Conservation (phyloP, 1,140 invertebrate species). For the Wiebesia pumilae region DNA sequence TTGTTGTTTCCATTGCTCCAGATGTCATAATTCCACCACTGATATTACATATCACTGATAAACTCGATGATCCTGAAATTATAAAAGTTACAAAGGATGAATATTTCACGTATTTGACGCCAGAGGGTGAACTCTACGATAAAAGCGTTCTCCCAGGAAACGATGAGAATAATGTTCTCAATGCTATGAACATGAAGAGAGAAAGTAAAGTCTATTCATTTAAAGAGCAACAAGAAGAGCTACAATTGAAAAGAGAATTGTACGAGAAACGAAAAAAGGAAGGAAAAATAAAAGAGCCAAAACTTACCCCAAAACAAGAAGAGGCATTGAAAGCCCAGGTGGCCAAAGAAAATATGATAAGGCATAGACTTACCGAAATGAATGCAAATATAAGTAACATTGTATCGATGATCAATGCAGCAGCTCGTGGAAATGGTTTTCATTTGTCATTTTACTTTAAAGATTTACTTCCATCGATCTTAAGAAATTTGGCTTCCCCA, state of each 20-base stretch:
- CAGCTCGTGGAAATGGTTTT: constrained; percentile 78
- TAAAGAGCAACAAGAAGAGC: constrained; percentile 96
- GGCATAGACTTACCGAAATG: constrained; percentile 80
- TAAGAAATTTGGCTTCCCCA: constrained; percentile 81
- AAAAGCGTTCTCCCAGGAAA: constrained; percentile 89
- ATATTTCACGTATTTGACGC: constrained; percentile 91
- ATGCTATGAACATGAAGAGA: constrained; percentile 91
- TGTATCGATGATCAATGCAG: constrained; percentile 80
- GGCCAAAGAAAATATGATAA: constrained; percentile 88
- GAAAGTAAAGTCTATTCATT: constrained; percentile 98
- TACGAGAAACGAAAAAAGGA: constrained; percentile 91
- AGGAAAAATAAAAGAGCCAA: constrained; percentile 85
- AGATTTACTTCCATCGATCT: constrained; percentile 78
- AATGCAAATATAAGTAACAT: constrained; percentile 78
- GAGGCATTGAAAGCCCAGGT: constrained; percentile 92
- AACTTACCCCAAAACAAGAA: constrained; percentile 93
- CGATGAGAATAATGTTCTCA: constrained; percentile 78
- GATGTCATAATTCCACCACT: constrained; percentile 79
- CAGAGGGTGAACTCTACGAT: constrained; percentile 93
- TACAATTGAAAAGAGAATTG: constrained; percentile 92
- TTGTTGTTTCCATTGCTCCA: constrained; percentile 80
- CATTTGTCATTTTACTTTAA: constrained; percentile 80
- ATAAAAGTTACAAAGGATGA: constrained; percentile 88
- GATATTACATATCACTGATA: constrained; percentile 75
- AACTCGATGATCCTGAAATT: constrained; percentile 82